Percentiles rank a stretch among this genome's conserved stretches.
phyloP scores from a whole-genome alignment of 2,888 invertebrate genomes.

The Rhaphigaster nebulosa region DNA sequence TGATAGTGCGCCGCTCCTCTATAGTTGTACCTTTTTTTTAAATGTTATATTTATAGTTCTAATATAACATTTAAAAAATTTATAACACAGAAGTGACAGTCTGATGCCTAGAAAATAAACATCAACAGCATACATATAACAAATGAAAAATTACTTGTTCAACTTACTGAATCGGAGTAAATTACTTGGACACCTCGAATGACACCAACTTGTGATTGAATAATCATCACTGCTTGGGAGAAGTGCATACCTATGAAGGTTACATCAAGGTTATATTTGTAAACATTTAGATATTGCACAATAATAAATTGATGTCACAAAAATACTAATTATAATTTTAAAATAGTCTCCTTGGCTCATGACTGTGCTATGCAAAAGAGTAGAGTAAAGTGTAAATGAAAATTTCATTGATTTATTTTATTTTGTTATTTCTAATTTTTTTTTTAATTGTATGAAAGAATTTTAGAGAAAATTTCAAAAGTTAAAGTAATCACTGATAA shows the following conservation, averaged over 20 bases:
- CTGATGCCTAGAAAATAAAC: not conserved
- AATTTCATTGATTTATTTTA: not conserved
- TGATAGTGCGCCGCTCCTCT: too few relatives aligned
- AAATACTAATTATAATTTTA: not conserved
- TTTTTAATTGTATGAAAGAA: not conserved
- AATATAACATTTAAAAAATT: not conserved
- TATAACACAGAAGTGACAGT: not conserved
- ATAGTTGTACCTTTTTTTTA: too few relatives aligned
- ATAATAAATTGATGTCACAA: not conserved
- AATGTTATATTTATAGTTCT: too few relatives aligned
- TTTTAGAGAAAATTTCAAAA: not conserved
- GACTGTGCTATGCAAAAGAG: not conserved
- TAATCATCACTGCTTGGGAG: constrained; percentile 95
- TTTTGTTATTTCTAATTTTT: not conserved
- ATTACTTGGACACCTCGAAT: constrained; percentile 96
- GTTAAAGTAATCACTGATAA: not conserved
- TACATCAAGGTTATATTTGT: constrained; percentile 46
- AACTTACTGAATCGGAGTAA: constrained; percentile 91
- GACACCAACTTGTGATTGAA: constrained; percentile 95
- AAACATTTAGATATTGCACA: constrained; percentile 47
- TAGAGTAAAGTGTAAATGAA: not conserved
- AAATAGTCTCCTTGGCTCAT: not conserved
- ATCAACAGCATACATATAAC: not conserved
- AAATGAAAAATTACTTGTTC: constrained; percentile 47
- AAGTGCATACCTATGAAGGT: constrained; percentile 91